Evolutionary conservation across 23 tunicate genomes (phyloP), one percentile per base, ranked within the genome.

Genomic region (Ciona savignyi): DNA sequence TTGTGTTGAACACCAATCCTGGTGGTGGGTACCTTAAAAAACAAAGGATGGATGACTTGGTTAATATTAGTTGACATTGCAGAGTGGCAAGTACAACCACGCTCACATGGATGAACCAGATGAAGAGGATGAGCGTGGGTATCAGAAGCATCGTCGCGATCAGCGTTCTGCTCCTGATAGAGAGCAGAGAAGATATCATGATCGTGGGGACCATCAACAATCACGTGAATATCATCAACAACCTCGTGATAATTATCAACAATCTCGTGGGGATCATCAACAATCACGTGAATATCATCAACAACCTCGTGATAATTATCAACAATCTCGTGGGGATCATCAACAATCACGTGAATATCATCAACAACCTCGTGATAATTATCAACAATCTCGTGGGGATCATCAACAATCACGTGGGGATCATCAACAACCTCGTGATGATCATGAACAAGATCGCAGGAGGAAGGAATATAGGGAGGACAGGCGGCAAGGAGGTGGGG

Each of bases 41-140:
- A n/a, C n/a, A n/a, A n/a, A n/a, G n/a, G n/a, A n/a, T n/a, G n/a
- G n/a, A n/a, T n/a, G n/a, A n/a, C n/a, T n/a, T n/a, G 20, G 20
- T 49, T 49, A 49, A 49, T 11, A 49, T 20, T 11, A 49, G 20
- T 49, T 49, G 20, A 15, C 61, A 49, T 11, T 49, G 15, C 15
- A 23, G 67, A 4, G 26, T 9, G 28, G 67, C 4, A 63, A 63
- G 4, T 63, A 51, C 20, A 34, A 77, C 68, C 78, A 31, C 49
- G 87, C 87, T 29, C 87, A 82, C 42, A 82, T 82, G 87, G 87
- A 82, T 68, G 87, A 82, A 21, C 80, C 80, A 9, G 78, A 35
- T 27, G 65, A 67, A 67, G 73, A 4, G 32, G 33, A 42, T 67
- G 23, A 15, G 20, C 34, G 9, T 11, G 31, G 23, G 2, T 4